A percentile compares a stretch with the other conserved stretches of the same genome.
phyloP scores from a whole-genome alignment of 2,888 invertebrate genomes.

The Ctena decussata region DNA sequence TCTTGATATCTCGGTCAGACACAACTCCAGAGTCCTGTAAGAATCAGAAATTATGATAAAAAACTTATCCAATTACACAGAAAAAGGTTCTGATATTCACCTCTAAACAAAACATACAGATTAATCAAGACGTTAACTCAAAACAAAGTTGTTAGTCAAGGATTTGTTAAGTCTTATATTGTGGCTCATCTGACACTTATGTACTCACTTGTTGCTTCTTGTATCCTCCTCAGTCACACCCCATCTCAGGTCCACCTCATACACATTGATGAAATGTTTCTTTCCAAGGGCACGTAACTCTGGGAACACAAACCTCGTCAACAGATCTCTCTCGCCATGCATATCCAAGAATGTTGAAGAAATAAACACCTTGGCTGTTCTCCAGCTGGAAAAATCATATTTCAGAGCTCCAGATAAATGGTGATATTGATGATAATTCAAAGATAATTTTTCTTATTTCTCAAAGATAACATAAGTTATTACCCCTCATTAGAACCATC shows the following conservation, averaged over 20 bases:
- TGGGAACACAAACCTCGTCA: slow-evolving; percentile 87
- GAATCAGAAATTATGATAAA: no score
- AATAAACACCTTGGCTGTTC: slow-evolving; percentile 87
- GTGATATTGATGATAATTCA: no score
- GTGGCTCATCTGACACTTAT: no score
- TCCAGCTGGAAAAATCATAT: slow-evolving; percentile 85
- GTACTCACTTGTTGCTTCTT: slow-evolving; percentile 79
- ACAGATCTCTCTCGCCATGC: slow-evolving; percentile 88
- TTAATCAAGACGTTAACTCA: background rate
- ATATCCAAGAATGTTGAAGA: slow-evolving; percentile 88
- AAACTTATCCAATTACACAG: no score
- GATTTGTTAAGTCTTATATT: no score
- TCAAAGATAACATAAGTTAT: no score
- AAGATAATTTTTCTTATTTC: no score
- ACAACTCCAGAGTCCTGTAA: slow-evolving; percentile 86
- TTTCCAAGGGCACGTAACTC: slow-evolving; percentile 86
- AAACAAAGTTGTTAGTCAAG: no score
- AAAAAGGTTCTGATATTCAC: no score
- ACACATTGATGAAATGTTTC: slow-evolving; percentile 84
- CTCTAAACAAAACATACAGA: background rate
- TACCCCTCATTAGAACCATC: no score
- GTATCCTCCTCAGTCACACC: slow-evolving; percentile 87
- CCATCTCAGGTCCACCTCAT: slow-evolving; percentile 88
- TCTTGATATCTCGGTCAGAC: slow-evolving; percentile 85
- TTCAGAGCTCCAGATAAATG: no score